Base-by-base conservation (phyloP, 1,140 invertebrate genomes). In the Paraescarpia echinospica region DNA sequence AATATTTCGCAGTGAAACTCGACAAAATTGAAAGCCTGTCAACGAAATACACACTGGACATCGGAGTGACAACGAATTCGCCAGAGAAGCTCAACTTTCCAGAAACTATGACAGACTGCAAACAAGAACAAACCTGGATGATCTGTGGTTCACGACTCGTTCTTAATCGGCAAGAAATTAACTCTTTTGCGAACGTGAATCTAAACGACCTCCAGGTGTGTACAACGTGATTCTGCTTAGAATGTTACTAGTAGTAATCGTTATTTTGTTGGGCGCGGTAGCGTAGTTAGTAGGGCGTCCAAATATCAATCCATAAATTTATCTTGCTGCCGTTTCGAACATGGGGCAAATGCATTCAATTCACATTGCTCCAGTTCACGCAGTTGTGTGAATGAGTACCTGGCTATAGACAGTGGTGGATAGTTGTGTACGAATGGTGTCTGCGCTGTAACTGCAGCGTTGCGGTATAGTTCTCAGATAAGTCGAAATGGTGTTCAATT, bases 1-100 rank as follows among this genome's bases (percentile, higher is more conserved):
- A 99, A 96, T 97, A 99, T 95, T 99, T 99, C 95, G 98, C 99
- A 96, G 97, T 99, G 51, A 97, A 97, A 90, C 97, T 99, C 93
- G 98, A 99, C 94, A 98, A 97, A 94, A 98, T 99, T 5, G 34
- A 77, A 77, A 9, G 27, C 59, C 59, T 77, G 2, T 18, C 59
- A 77, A 77, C 59, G 18, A 77, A 77, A 18, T 77, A 77, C 22
- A 31, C 27, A 1, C 14, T 77, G 0, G 59, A 77, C 59, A 5
- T 77, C 59, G 59, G 59, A 5, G 59, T 77, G 59, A 77, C 59
- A 77, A 77, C 59, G 59, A 5, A 77, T 31, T 77, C 59, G 27
- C 59, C 59, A 77, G 59, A 77, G 59, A 77, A 77, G 59, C 59
- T 77, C 12, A 77, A 77, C 22, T 77, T 77, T 31, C 59, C 59